Base-by-base conservation (phyloP, 2,888 invertebrate genomes). In the Drosophila macrospina region DNA sequence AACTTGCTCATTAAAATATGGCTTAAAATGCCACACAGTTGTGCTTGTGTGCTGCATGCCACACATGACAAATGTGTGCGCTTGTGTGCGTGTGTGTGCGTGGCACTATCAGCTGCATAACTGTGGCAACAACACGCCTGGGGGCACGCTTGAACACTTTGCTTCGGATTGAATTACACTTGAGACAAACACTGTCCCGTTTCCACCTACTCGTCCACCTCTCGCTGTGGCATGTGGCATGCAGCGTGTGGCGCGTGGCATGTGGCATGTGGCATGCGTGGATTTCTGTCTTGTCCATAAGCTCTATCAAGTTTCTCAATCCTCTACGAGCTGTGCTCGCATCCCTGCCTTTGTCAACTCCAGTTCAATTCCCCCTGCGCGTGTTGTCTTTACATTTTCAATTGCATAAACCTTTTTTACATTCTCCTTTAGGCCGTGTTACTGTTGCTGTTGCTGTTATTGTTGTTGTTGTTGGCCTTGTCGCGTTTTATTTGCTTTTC, bases 401-500 rank as follows among this genome's bases (percentile, higher is more conserved):
- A 62, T 65, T 60, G 62, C 74, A 37, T 55, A 64, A 74, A 69
- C 72, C 69, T 69, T 77, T 68, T 52, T 15, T 50, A 37, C n/a
- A 26, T 34, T 42, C 54, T 15, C 50, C 36, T 16, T 63, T 56
- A 50, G 8, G n/a, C 5, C 24, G 44, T 15, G 11, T 50, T 52
- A 8, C 45, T 48, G 11, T 50, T 52, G 11, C 45, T 48, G 11
- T 44, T 45, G 11, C 39, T 32, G 2, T 50, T 52, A 8, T 50
- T 48, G 11, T 44, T 45, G 11, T 39, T 28, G 13, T 34, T 26
- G 44, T 44, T 45, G 42, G 45, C 57, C 57, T 74, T 78, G 61
- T 67, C 59, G 68, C 70, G 36, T 62, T 75, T 75, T 72, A 71
- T 74, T 77, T 74, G 81, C 60, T 80, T 79, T 80, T 85, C 83